Conservation (phyloP, 1,140 invertebrate species). For the Drosophila mojavensis region DNA sequence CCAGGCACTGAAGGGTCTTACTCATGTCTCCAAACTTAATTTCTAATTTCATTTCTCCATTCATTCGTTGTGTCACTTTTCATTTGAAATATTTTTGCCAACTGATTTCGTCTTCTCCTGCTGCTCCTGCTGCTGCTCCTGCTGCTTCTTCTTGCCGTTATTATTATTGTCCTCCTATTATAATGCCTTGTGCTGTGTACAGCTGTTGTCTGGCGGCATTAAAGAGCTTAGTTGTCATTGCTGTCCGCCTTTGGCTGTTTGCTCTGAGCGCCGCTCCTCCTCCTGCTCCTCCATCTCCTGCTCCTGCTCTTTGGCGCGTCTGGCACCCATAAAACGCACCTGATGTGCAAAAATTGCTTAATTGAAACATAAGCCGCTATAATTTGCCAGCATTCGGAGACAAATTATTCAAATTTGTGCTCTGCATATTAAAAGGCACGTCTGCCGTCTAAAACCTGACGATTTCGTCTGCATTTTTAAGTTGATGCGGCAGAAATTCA, state of each 20-base stretch:
- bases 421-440: slow-evolving; percentile 66
- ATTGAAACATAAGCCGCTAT: slow-evolving; percentile 80
- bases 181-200: slow-evolving; percentile 53
- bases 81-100: slow-evolving; percentile 53
- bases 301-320: neutral
- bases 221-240: slow-evolving; percentile 68
- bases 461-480: slow-evolving; percentile 12
- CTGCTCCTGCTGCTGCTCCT: too few relatives aligned
- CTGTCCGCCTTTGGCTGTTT: slow-evolving; percentile 21
- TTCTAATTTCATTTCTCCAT: slow-evolving; percentile 55
- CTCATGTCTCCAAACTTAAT: slow-evolving; percentile 28
- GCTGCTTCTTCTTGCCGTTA: slow-evolving; percentile 3
- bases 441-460: slow-evolving; percentile 5
- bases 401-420: slow-evolving; percentile 75
- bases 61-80: slow-evolving; percentile 34
- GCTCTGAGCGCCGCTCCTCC: neutral
- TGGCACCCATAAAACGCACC: slow-evolving; percentile 68
- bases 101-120: slow-evolving; percentile 8
- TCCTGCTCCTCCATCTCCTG: too few relatives aligned
- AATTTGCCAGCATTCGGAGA: slow-evolving; percentile 50
- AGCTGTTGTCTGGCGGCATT: slow-evolving; percentile 57
- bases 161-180: slow-evolving; percentile 53
- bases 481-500: slow-evolving; percentile 12
- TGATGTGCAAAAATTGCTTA: slow-evolving; percentile 79
- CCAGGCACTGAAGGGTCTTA: neutral